Evolutionary conservation across 2,888 invertebrate genomes (phyloP), one percentile per base, ranked within the genome.

Genomic region (Glomeris marginata): DNA sequence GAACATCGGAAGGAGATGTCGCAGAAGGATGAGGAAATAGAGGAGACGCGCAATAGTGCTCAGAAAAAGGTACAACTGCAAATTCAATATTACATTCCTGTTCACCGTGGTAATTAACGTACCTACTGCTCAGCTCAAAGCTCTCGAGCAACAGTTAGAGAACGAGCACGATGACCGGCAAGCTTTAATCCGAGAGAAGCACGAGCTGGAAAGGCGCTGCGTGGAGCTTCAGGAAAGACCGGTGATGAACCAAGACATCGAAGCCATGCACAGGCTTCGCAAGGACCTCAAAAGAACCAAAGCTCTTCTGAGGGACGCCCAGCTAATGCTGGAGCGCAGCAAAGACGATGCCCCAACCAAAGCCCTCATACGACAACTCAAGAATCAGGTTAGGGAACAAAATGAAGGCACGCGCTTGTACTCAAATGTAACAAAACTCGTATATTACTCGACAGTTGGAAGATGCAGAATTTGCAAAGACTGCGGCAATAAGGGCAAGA

Each of bases 81-180:
- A 20, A 20, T 42, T 42, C 28, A 6, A 10, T 10, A 10, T 41
- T 11, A 36, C 13, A 36, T 10, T 11, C 10, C 11, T n/a, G n/a
- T n/a, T n/a, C n/a, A n/a, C n/a, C n/a, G n/a, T n/a, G n/a, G n/a
- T n/a, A n/a, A n/a, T n/a, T n/a, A n/a, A n/a, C n/a, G n/a, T n/a
- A n/a, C n/a, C n/a, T n/a, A n/a, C n/a, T n/a, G n/a, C n/a, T 53
- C 58, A 66, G 66, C 62, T 70, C n/a, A 66, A 84, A 82, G 59
- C 84, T 51, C 71, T 94, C 59, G 92, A 94, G 68, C 79, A 81
- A 18, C 92, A 94, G 64, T 67, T 94, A 55, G 92, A 94, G 66
- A 85, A 83, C 58, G 92, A 94, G 66, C 91, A 92, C 65, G 84
- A 90, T 54, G 91, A 92, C 66, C 76, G 92, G 37, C 88, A 90